phyloP scores from a whole-genome alignment of 1,140 invertebrate genomes.

The Drosophila arizonae region DNA sequence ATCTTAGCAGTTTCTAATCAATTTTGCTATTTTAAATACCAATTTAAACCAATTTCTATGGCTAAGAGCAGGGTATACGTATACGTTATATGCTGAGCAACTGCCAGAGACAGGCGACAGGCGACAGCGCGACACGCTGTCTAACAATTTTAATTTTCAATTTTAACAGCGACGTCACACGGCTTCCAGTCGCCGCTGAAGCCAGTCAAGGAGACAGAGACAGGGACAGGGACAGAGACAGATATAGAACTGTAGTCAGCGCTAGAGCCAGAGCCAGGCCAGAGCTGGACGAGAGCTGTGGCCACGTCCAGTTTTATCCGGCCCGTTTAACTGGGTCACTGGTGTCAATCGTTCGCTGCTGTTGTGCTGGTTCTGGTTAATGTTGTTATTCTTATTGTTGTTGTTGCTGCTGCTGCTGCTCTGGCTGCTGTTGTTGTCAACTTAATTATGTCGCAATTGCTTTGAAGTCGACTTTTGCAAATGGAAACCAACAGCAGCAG shows the following conservation, averaged over 20 bases:
- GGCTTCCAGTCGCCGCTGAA: constrained; percentile 50
- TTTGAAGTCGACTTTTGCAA: constrained; percentile 72
- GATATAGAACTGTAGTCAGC: neutral
- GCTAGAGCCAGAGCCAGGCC: constrained; percentile 23
- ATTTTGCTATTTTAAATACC: neutral
- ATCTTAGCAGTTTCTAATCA: too few species aligned
- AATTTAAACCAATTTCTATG: neutral
- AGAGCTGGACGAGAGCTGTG: neutral
- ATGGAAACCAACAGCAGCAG: constrained; percentile 73
- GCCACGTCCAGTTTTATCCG: constrained; percentile 59
- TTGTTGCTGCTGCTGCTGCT: constrained; percentile 39
- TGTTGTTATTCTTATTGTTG: constrained; percentile 32
- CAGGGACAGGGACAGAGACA: neutral
- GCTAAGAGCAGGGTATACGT: constrained; percentile 60
- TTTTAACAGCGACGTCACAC: constrained; percentile 54
- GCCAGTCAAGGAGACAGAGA: constrained; percentile 25
- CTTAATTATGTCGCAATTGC: constrained; percentile 80
- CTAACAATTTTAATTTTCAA: constrained; percentile 80
- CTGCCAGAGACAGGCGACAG: constrained; percentile 71
- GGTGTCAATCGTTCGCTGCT: constrained; percentile 68
- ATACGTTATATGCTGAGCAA: constrained; percentile 52
- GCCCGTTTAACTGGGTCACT: constrained; percentile 69
- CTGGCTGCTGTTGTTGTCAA: constrained; percentile 68
- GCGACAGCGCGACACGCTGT: constrained; percentile 78
- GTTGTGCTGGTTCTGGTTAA: constrained; percentile 11